Evolutionary conservation across 2,888 invertebrate species (phyloP), one percentile per base, ranked within the genome.

Genomic region (Eueremaeus valkanovi): DNA sequence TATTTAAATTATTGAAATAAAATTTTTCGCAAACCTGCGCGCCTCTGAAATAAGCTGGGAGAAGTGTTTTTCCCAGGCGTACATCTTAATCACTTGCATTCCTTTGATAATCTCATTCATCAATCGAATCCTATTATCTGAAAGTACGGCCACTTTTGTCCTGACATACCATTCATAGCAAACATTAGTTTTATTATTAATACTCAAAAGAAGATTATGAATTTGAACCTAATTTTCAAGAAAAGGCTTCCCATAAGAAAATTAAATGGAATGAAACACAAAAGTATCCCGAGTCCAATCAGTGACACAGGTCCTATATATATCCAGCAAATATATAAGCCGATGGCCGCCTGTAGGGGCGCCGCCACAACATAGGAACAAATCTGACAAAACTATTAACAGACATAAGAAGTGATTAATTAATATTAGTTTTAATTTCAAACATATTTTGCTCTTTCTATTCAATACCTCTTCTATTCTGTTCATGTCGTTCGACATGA

Each of bases 51-150:
- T 90, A 21, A 94, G 87, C 78, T 89, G 87, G 76, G 91, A 90
- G 82, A 96, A 95, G 0, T 94, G 92, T 80, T 89, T 90, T 83
- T 96, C 96, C 87, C 95, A 96, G 3, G 94, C 92, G 83, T 95
- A 95, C 94, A 95, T 95, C 86, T 96, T 96, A 79, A 96, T 92
- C 1, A 95, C 93, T 85, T 93, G 90, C 84, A 97, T 94, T 72
- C 95, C 96, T 77, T 88, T 88, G 78, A 97, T 90, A 80, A 97
- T 90, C 87, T 97, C 96, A 82, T 92, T 93, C 94, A 97, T 96
- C 73, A 95, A 87, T 73, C 93, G 88, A 58, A 97, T 92, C 78
- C 97, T 87, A 80, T 90, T 90, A 83, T 97, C 96, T 0, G 95
- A 95, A 83, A 90, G 87, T 78, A 87, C 85, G 0, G 95, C 95